These are phyloP conservation scores for Megamerina dolium DNA, from an alignment of 2,888 invertebrate genomes.

Conservation along the genomic window DNA sequence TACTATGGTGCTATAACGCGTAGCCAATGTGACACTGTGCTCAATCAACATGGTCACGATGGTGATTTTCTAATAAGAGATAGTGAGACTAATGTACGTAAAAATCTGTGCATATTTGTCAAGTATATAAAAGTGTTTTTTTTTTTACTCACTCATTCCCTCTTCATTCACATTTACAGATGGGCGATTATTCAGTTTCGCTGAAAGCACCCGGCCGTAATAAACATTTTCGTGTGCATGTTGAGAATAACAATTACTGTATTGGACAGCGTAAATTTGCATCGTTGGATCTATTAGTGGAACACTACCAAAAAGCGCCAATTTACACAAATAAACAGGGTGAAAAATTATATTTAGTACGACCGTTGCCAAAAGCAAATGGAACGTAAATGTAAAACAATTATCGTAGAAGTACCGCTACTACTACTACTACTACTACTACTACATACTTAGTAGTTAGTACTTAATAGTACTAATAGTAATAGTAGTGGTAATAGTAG, in stretches of 20 bases:
- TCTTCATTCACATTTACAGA: constrained; percentile 60
- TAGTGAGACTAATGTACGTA: constrained; percentile 96
- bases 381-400: too few relatives aligned
- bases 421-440: too few relatives aligned
- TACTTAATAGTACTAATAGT: too few relatives aligned
- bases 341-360: constrained; percentile 94
- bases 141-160: too few relatives aligned
- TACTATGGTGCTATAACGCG: constrained; percentile 95
- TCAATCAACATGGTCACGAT: constrained; percentile 92
- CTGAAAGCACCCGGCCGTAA: constrained; percentile 95
- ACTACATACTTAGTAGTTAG: too few relatives aligned
- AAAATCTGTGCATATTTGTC: not conserved
- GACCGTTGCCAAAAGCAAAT: constrained; percentile 73
- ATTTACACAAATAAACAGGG: constrained; percentile 98
- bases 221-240: constrained; percentile 98
- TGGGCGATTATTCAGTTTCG: constrained; percentile 97
- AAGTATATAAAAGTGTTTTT: not conserved
- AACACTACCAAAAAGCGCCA: constrained; percentile 97
- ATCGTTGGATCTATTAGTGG: constrained; percentile 90
- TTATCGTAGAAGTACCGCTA: too few relatives aligned
- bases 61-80: constrained; percentile 98
- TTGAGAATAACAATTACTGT: constrained; percentile 85
- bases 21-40: constrained; percentile 90
- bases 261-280: constrained; percentile 98
- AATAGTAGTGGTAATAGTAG: too few relatives aligned